These are phyloP conservation scores for Notiomystis cincta DNA, from an alignment of 2,113 vertebrate genomes.

Conservation along the genomic window DNA sequence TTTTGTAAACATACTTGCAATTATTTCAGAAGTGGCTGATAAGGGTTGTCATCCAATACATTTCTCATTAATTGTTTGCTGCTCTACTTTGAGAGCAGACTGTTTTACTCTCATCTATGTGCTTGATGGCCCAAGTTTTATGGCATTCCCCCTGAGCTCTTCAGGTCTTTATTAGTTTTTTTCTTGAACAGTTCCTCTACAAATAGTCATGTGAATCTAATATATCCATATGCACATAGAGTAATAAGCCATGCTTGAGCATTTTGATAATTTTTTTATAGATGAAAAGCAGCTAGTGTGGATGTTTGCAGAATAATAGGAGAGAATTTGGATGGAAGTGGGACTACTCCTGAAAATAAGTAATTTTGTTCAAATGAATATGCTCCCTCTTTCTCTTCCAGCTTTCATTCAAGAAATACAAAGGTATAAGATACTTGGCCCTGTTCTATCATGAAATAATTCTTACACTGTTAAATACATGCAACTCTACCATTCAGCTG, in stretches of 20 bases:
- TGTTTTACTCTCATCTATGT: background rate
- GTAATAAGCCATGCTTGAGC: background rate
- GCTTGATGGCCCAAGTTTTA: background rate
- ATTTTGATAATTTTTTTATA: background rate
- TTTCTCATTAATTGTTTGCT: constrained; percentile 26
- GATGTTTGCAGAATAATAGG: background rate
- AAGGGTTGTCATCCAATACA: constrained; percentile 8
- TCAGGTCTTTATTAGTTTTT: background rate
- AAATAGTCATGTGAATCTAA: background rate
- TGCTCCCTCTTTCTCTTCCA: background rate
- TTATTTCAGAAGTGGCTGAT: constrained; percentile 48
- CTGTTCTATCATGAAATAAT: background rate
- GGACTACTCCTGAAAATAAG: background rate
- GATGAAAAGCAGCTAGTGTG: background rate
- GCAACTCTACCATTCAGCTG: background rate
- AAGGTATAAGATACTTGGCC: background rate
- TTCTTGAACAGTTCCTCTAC: background rate
- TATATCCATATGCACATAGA: background rate
- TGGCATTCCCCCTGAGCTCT: background rate
- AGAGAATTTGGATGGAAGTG: background rate
- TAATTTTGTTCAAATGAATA: background rate
- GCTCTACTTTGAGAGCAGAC: background rate
- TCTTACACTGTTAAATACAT: background rate
- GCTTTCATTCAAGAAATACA: background rate
- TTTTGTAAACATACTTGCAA: constrained; percentile 40